Base-by-base conservation (phyloP, 2,888 invertebrate genomes). In the Apamea anceps region DNA sequence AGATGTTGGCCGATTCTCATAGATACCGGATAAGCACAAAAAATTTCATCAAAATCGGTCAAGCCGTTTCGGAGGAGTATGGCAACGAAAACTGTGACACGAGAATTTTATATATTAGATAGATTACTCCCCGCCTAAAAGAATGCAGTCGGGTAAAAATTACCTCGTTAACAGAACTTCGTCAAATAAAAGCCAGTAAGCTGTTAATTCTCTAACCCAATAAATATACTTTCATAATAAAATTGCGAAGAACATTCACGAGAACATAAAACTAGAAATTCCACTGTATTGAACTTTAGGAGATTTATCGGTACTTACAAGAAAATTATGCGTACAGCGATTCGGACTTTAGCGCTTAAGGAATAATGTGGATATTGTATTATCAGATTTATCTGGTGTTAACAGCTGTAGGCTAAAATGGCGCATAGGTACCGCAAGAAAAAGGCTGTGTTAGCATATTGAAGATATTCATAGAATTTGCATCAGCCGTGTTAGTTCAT, bases 141-240 rank as follows among this genome's bases (percentile, higher is more conserved):
- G 42, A 42, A 42, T 42, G n/a, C 21, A n/a, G 62, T n/a, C 18
- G 28, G 21, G 4, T 45, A 48, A 45, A 75, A 82, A 57, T 25
- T 25, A 82, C 7, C 15, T 62, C 37, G 62, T 48, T 77, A 83
- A 13, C 12, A 54, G 48, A 80, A 72, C 25, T 83, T 77, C 4
- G 15, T 45, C 8, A 62, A 45, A 54, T 77, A 67, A 77, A 81
- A 54, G 1, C 18, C 68, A 68, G 45, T 73, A 54, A 45, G 25
- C 65, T 54, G 57, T 37, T 60, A 72, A 80, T 68, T 79, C 45
- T 62, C 51, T 63, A 60, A 80, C 68, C 70, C 51, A 84, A 85
- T 80, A 85, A 68, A 82, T 80, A 80, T 71, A 67, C 71, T 75
- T 85, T 75, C 32, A 60, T 83, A 72, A 75, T 85, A 85, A 80